phyloP scores from a whole-genome alignment of 2,113 vertebrate genomes.

The Cololabis saira region DNA sequence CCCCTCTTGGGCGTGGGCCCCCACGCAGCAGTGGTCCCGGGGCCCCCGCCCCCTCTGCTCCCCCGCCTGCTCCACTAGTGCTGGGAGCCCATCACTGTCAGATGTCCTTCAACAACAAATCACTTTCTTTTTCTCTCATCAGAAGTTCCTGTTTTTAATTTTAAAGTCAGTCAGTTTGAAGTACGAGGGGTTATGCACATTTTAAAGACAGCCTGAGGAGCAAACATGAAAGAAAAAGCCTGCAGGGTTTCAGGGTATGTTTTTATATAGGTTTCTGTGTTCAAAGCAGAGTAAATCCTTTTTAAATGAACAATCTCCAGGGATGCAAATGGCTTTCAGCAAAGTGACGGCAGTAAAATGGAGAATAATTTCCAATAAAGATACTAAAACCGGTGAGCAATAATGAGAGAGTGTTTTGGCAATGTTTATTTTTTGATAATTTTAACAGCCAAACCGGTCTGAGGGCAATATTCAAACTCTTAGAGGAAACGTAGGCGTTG shows the following conservation, averaged over 20 bases:
- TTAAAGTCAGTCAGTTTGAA: neutral
- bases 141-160: neutral
- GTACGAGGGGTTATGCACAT: neutral
- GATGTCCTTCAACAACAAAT: too few relatives aligned
- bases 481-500: neutral
- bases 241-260: neutral
- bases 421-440: conserved; percentile 34
- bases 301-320: neutral
- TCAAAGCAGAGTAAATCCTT: conserved; percentile 1
- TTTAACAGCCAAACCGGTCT: conserved; percentile 25
- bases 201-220: neutral
- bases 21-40: too few relatives aligned
- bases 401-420: neutral
- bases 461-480: conserved; percentile 7
- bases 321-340: neutral
- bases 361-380: neutral
- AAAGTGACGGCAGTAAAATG: neutral
- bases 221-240: neutral
- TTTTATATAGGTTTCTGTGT: neutral
- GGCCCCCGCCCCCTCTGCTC: too few relatives aligned
- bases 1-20: too few relatives aligned
- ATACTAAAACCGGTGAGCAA: conserved; percentile 2
- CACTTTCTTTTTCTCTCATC: too few relatives aligned
- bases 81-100: too few relatives aligned
- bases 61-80: too few relatives aligned